Conservation (phyloP, 2,797 vertebrate species). For the Falco berigora region DNA sequence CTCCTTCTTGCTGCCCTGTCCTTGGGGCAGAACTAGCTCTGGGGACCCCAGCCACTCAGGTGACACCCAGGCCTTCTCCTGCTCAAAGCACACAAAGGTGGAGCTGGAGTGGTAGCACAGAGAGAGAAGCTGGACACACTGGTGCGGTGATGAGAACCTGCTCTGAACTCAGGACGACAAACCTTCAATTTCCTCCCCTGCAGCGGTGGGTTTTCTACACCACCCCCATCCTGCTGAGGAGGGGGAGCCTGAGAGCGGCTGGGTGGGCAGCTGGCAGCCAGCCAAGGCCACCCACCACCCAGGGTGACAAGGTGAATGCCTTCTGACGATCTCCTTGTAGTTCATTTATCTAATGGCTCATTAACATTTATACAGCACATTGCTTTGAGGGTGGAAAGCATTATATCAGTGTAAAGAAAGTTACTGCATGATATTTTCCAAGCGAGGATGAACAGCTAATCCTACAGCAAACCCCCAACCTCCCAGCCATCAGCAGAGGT, state of each 20-base stretch:
- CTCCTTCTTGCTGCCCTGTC: rapidly evolving
- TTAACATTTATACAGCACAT: neutral
- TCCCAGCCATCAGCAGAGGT: rapidly evolving
- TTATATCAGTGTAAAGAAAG: neutral
- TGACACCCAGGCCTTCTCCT: neutral
- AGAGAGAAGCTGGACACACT: neutral
- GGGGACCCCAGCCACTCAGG: too few species aligned
- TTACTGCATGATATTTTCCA: rapidly evolving
- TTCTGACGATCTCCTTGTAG: neutral
- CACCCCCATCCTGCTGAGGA: neutral
- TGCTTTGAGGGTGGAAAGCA: neutral
- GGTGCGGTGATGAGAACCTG: rapidly evolving
- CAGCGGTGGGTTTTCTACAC: neutral
- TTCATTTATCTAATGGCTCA: rapidly evolving
- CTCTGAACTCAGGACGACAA: neutral
- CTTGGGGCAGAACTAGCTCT: rapidly evolving
- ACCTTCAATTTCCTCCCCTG: neutral
- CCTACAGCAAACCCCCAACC: neutral
- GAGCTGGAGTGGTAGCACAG: neutral
- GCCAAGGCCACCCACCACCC: neutral
- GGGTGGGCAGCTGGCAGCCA: neutral
- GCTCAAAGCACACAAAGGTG: rapidly evolving
- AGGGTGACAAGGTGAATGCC: rapidly evolving
- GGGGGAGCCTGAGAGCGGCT: rapidly evolving
- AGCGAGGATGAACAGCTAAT: neutral